Evolutionary conservation across 2,888 invertebrate genomes (phyloP).

Genomic region (Bruchidius siliquastri): DNA sequence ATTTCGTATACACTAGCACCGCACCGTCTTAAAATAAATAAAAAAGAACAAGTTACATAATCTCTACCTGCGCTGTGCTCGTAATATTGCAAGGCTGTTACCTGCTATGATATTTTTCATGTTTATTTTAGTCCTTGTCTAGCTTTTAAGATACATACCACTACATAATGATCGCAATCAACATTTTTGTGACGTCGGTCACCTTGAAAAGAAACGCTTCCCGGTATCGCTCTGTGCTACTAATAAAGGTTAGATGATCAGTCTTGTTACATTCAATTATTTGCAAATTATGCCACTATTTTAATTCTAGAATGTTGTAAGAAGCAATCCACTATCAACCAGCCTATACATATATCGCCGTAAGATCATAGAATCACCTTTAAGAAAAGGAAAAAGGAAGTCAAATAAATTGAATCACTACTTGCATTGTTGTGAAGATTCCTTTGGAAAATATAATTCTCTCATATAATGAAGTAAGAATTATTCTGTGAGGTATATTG

Average conservation of each 20-base stretch:
- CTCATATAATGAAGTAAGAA: too few relatives aligned
- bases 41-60: neutral
- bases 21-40: neutral
- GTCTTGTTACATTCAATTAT: neutral
- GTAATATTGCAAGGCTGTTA: neutral
- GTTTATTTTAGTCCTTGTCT: neutral
- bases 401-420: too few relatives aligned
- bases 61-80: neutral
- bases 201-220: neutral
- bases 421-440: too few relatives aligned
- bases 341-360: too few relatives aligned
- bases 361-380: too few relatives aligned
- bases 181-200: neutral
- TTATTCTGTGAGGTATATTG: too few relatives aligned
- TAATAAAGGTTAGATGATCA: neutral
- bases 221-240: neutral
- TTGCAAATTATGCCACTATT: neutral
- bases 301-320: too few relatives aligned
- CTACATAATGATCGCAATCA: neutral
- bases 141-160: neutral
- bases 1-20: neutral
- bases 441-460: too few relatives aligned
- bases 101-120: neutral
- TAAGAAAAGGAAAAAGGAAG: too few relatives aligned
- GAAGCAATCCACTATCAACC: too few relatives aligned